phyloP scores from a whole-genome alignment of 2,888 invertebrate species.

The Ellobium chinense region DNA sequence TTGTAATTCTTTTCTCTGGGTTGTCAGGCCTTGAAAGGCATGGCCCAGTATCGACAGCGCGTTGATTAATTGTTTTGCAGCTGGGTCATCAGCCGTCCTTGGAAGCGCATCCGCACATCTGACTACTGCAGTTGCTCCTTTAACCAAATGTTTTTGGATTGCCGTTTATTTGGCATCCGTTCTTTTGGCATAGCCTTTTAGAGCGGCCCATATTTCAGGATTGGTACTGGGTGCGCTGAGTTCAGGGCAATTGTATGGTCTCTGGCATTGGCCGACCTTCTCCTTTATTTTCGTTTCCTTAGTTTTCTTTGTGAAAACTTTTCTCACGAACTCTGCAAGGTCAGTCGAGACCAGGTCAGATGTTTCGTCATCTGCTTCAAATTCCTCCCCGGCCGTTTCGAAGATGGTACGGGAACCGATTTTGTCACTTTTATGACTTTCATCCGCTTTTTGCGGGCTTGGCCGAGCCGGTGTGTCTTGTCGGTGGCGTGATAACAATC shows the following conservation, averaged over 20 bases:
- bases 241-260: neutral
- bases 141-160: neutral
- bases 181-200: neutral
- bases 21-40: neutral
- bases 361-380: neutral
- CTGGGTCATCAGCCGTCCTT: neutral
- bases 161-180: neutral
- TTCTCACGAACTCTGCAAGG: neutral
- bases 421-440: too few relatives aligned
- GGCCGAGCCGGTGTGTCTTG: too few relatives aligned
- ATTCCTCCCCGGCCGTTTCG: neutral
- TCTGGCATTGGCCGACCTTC: neutral
- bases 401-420: neutral
- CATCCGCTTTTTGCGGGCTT: too few relatives aligned
- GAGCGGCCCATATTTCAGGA: neutral
- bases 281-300: neutral
- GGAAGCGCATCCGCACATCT: neutral
- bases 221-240: neutral
- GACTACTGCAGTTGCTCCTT: neutral
- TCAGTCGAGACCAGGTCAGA: neutral
- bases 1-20: neutral
- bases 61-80: neutral
- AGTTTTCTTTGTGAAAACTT: neutral
- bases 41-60: neutral
- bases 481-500: too few relatives aligned